These are phyloP conservation scores for Junonia oenone DNA, from an alignment of 2,888 invertebrate species.

Conservation along the genomic window DNA sequence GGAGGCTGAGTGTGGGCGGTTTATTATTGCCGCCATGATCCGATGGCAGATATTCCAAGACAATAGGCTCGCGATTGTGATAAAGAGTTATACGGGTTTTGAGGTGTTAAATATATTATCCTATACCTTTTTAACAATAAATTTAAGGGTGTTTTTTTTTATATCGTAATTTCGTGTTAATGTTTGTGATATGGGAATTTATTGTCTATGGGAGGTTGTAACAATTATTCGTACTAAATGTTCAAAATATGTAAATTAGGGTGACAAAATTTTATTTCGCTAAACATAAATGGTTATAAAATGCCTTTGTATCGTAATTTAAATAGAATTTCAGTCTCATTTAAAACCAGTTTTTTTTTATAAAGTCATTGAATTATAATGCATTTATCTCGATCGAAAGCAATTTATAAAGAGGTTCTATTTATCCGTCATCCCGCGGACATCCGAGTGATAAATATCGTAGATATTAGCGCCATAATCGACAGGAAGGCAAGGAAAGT, in stretches of 20 bases:
- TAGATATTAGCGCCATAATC: conserved; percentile 11
- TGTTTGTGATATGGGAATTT: no score
- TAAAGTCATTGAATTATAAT: background rate
- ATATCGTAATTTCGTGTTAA: no score
- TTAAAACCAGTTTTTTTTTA: background rate
- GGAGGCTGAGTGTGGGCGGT: conserved; percentile 1
- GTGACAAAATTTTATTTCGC: no score
- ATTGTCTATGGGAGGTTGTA: no score
- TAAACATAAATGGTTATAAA: no score
- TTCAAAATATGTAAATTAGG: no score
- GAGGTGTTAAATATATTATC: no score
- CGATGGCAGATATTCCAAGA: background rate
- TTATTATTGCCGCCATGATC: background rate
- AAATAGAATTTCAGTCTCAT: background rate
- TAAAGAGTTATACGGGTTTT: background rate
- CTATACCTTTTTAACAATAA: no score
- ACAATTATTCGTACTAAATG: no score
- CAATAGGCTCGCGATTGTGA: background rate
- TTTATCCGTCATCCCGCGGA: background rate
- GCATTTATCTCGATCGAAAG: background rate
- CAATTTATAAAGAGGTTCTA: background rate
- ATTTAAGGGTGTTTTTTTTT: no score
- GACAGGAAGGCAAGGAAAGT: conserved; percentile 40
- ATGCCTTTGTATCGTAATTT: no score
- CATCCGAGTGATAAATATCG: conserved; percentile 11